Base-by-base conservation (phyloP, 1,140 invertebrate species). In the Drosophila erecta region DNA sequence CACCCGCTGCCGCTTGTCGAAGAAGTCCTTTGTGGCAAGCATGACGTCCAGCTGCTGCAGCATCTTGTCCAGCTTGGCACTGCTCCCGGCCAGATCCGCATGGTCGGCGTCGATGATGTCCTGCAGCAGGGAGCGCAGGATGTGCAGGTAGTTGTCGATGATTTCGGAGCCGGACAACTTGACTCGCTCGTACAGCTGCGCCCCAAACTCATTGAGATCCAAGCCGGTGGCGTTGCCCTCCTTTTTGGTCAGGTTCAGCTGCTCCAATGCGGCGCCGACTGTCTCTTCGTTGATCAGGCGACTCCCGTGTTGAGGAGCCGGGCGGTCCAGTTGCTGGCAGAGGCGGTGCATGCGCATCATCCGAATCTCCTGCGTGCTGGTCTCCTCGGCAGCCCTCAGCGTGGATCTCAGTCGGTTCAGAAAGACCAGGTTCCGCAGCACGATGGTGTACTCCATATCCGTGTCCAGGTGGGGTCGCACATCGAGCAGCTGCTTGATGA, bases 401-500 rank as follows among this genome's bases (percentile, higher is more conserved):
- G 66, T 44, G 0, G 64, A 35, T 33, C 70, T 69, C 2, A 91
- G 30, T n/a, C 86, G 90, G 6, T 64, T 64, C 0, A 91, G 58
- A 8, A 91, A 91, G 1, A 78, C 51, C 0, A 91, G 33, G 66
- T 91, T 91, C 0, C 90, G 71, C 33, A 90, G 40, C 12, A 86
- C 85, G 27, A 75, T 67, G 2, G 67, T 86, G 50, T 70, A 70
- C 46, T 85, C 70, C 55, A 89, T 15, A 24, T 73, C 67, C 22
- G 60, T 20, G 15, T 66, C 59, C 11, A 14, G 14, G 1, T 74
- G 64, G 0, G 65, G 65, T 7, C 70, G 49, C 0, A 61, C 60
- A 24, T 91, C 90, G 4, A 91, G 44, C 24, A 86, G 53, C 33
- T 91, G 90, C 46, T 89, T 91, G 38, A 91, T 77, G 1, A 91